Evolutionary conservation across 2,888 invertebrate genomes (phyloP), one percentile per base, ranked within the genome.

Genomic region (Acanthosepion lycidas): DNA sequence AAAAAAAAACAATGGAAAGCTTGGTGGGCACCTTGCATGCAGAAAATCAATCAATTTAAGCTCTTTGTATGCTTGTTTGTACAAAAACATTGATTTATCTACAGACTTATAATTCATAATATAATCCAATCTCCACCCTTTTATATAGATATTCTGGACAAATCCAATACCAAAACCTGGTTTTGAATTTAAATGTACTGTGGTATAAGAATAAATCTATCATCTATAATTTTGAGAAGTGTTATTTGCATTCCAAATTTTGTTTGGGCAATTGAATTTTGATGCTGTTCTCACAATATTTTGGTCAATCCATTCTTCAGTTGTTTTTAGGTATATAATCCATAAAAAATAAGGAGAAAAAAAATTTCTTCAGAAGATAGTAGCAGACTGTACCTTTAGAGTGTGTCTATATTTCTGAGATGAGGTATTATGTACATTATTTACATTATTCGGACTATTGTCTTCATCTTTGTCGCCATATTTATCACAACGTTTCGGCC

Each of bases 21-120:
- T n/a, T 33, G n/a, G n/a, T 33, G 18, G 33, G 78, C 12, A 59
- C 59, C 26, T 23, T 59, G 59, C 23, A 23, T 23, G n/a, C n/a
- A 78, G n/a, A 78, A n/a, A 78, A 78, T 78, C n/a, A 78, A 78
- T 78, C 78, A n/a, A 78, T 78, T 78, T 78, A 78, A 78, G n/a
- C 78, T 78, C 78, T 78, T 78, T 78, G 78, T 78, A 78, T 78
- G n/a, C 78, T n/a, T n/a, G n/a, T n/a, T 33, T 78, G 12, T 33
- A 33, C 78, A 33, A 18, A 78, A 78, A 78, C n/a, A 78, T 78
- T 78, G n/a, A 33, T 33, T 78, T 78, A 78, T 78, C 78, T 28
- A 78, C n/a, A n/a, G 12, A 33, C 15, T 78, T 78, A 78, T 78
- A 9, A 78, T 78, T 78, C 78, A 78, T 78, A 78, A 78, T n/a